These are phyloP conservation scores for Tenthredo scrophulariae DNA, from an alignment of 2,888 invertebrate genomes.

Conservation along the genomic window DNA sequence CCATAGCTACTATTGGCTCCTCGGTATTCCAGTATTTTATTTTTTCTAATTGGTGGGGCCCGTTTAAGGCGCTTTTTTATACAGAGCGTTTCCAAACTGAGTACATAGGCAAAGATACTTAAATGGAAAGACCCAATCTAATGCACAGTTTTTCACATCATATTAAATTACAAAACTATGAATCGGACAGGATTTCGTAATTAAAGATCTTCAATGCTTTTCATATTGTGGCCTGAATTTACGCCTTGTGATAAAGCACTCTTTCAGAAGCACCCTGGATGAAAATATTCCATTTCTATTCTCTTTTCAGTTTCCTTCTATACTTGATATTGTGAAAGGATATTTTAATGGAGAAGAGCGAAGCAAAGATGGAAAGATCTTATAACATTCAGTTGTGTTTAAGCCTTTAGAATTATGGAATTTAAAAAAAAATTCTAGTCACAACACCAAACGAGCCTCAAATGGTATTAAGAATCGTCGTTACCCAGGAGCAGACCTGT, in stretches of 20 bases:
- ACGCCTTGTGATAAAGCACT: background rate
- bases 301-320: background rate
- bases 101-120: background rate
- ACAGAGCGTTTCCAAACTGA: background rate
- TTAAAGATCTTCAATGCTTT: background rate
- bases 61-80: slow-evolving; percentile 16
- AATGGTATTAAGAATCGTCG: background rate
- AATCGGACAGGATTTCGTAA: background rate
- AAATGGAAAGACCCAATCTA: background rate
- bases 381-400: slow-evolving; percentile 8
- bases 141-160: background rate
- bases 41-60: slow-evolving; percentile 21
- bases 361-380: slow-evolving; percentile 5
- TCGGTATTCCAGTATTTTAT: slow-evolving; percentile 21
- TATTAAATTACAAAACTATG: background rate
- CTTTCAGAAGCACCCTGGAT: slow-evolving; percentile 24
- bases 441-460: background rate
- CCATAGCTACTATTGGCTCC: slow-evolving; percentile 1
- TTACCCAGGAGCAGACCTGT: background rate
- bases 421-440: background rate
- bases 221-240: background rate
- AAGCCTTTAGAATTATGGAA: background rate
- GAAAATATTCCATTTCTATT: background rate
- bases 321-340: background rate
- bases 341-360: background rate